Evolutionary conservation across 53 echinoderm and acorn worm genomes (phyloP).

Genomic region (Mesocentrotus franciscanus): DNA sequence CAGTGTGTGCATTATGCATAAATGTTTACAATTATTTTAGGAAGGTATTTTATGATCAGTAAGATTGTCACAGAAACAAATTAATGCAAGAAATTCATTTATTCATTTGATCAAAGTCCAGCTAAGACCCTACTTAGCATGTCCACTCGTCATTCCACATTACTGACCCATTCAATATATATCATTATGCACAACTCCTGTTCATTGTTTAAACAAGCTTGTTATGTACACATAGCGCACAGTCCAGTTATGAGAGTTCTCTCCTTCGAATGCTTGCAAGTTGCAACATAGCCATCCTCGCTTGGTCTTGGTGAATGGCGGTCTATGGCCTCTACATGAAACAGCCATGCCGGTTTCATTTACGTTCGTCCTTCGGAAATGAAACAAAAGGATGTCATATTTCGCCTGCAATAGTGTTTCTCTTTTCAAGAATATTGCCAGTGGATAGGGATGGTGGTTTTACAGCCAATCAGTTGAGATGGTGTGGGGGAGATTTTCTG

Average conservation of each 20-base stretch:
- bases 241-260: background rate
- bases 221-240: constrained; percentile 33
- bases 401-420: background rate
- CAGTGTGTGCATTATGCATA: too few species aligned
- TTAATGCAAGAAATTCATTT: background rate
- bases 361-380: background rate
- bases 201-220: constrained; percentile 54
- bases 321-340: background rate
- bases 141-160: background rate
- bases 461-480: background rate
- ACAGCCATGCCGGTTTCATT: background rate
- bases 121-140: background rate
- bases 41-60: too few species aligned
- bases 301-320: background rate
- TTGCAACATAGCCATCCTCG: background rate
- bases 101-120: background rate
- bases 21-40: too few species aligned
- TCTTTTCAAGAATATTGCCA: background rate
- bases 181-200: constrained; percentile 47
- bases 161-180: constrained; percentile 29
- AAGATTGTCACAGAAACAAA: background rate
- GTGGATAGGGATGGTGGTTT: background rate
- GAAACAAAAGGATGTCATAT: constrained; percentile 27
- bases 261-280: background rate
- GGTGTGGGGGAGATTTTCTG: background rate